These are phyloP conservation scores for Pseudanteris insignis DNA, from an alignment of 2,888 invertebrate species.

Conservation along the genomic window DNA sequence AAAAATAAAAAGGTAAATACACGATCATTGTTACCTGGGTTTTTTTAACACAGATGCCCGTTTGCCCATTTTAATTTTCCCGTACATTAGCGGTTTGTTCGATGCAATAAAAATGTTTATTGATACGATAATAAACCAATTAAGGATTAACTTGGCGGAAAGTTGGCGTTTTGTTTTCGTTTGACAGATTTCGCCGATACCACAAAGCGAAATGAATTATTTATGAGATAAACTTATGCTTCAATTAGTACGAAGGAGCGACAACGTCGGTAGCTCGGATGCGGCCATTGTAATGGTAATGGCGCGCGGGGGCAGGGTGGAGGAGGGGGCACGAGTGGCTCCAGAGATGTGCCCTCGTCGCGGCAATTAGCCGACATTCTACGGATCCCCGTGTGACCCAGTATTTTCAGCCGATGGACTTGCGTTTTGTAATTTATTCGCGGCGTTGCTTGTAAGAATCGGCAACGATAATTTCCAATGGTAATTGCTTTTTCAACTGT, in stretches of 20 bases:
- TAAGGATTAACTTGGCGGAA: conserved; percentile 29
- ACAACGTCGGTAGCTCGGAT: conserved; percentile 26
- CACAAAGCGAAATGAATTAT: conserved; percentile 50
- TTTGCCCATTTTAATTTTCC: no score
- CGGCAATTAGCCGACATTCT: conserved; percentile 52
- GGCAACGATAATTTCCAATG: no score
- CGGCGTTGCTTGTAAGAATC: no score
- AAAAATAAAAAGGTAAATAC: no score
- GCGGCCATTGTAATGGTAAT: conserved; percentile 39
- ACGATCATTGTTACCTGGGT: no score
- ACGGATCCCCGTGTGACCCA: conserved; percentile 44
- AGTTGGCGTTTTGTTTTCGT: conserved; percentile 25
- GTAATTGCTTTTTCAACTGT: no score
- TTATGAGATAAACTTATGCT: conserved; percentile 50
- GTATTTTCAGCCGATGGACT: background rate
- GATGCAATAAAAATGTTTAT: conserved; percentile 33
- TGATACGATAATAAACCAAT: conserved; percentile 35
- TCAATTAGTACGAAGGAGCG: conserved; percentile 53
- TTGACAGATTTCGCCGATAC: conserved; percentile 22
- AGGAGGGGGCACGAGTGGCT: no score
- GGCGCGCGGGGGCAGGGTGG: conserved; percentile 31
- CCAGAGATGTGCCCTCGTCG: conserved; percentile 47
- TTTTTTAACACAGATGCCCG: no score
- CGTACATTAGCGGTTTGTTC: conserved; percentile 26
- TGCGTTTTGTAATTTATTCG: background rate